Conservation (phyloP, 2,888 invertebrate species). For the Choristoneura rosaceana region DNA sequence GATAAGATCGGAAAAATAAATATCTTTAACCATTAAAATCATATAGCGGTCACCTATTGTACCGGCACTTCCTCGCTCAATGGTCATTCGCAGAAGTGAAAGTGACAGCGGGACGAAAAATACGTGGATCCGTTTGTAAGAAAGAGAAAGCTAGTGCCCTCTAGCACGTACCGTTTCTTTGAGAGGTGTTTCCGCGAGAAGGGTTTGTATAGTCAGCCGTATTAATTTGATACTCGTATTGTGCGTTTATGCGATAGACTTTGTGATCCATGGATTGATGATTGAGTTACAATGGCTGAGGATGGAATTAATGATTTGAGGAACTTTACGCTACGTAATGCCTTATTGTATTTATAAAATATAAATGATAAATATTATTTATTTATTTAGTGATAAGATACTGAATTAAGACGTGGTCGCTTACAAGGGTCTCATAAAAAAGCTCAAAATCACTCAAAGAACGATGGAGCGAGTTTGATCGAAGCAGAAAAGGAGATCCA, state of each 20-base stretch:
- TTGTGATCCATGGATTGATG: not conserved
- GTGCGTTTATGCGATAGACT: not conserved
- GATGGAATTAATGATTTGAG: not conserved
- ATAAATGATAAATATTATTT: no score
- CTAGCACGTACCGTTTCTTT: constrained; percentile 62
- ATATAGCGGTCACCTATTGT: constrained; percentile 39
- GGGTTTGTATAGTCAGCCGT: constrained; percentile 29
- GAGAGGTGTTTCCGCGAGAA: constrained; percentile 54
- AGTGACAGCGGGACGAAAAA: constrained; percentile 49
- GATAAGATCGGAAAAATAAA: not conserved
- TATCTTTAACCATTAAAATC: constrained; percentile 7
- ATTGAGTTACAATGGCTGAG: not conserved
- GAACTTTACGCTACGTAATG: no score
- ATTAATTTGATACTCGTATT: constrained; percentile 23
- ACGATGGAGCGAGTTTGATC: no score
- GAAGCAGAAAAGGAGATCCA: no score
- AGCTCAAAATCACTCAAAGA: no score
- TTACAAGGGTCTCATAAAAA: no score
- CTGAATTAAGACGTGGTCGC: no score
- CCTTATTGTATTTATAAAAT: no score
- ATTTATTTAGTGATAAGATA: no score
- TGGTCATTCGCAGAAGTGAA: constrained; percentile 48
- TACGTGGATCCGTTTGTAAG: constrained; percentile 45
- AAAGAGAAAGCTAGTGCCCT: constrained; percentile 48
- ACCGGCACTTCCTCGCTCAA: constrained; percentile 41